Percentiles rank a stretch among this genome's conserved stretches.
phyloP scores from a whole-genome alignment of 2,888 invertebrate species.

The Formica aserva region DNA sequence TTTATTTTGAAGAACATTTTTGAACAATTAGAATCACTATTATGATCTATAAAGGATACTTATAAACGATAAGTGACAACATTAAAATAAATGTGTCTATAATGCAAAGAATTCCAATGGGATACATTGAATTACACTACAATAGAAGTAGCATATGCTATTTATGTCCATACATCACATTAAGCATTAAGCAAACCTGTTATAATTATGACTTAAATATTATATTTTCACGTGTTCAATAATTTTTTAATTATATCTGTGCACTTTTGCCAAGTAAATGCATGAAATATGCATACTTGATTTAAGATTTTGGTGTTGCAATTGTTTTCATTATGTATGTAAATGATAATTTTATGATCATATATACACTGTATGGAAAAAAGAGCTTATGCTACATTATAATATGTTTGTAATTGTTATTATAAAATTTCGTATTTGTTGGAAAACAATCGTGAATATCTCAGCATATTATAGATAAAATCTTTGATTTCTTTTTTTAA shows the following conservation, averaged over 20 bases:
- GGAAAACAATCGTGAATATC: slow-evolving; percentile 11
- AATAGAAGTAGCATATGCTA: slow-evolving; percentile 56
- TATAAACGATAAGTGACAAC: slow-evolving; percentile 16
- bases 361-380: slow-evolving; percentile 36
- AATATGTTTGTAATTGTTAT: slow-evolving; percentile 29
- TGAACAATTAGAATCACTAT: slow-evolving; percentile 27
- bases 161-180: slow-evolving; percentile 48
- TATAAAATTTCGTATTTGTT: slow-evolving; percentile 22
- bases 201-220: slow-evolving; percentile 36
- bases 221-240: slow-evolving; percentile 39
- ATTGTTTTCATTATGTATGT: slow-evolving; percentile 12
- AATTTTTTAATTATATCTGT: slow-evolving; percentile 35
- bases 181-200: slow-evolving; percentile 43
- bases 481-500: slow-evolving; percentile 16
- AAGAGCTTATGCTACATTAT: slow-evolving; percentile 56
- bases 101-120: slow-evolving; percentile 56
- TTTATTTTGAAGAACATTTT: slow-evolving; percentile 28
- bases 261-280: slow-evolving; percentile 29
- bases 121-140: slow-evolving; percentile 52
- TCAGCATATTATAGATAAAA: not conserved
- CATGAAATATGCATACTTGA: slow-evolving; percentile 27
- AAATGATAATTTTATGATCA: slow-evolving; percentile 28
- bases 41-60: slow-evolving; percentile 16
- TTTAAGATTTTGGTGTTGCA: slow-evolving; percentile 39
- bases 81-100: slow-evolving; percentile 19